Base-by-base conservation (phyloP, 2,797 vertebrate genomes). In the Sebastes iracundus region DNA sequence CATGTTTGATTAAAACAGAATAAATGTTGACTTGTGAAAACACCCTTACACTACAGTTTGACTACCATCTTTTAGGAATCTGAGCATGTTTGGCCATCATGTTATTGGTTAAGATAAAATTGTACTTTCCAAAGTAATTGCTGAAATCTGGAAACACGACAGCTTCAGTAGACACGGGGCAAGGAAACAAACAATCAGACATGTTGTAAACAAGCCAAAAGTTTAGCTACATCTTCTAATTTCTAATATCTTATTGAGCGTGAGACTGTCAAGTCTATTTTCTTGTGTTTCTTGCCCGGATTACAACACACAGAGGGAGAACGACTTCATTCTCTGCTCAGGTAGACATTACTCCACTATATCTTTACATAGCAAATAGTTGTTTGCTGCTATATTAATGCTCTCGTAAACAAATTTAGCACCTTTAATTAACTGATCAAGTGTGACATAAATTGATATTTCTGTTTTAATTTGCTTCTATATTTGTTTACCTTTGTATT, bases 181-280 rank as follows among this genome's bases (percentile, higher is more conserved):
- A 12, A 25, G 2, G 23, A 62, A 77, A 58, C 23, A 74, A n/a
- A 23, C 33, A 59, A 46, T 42, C 68, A 42, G 35, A 72, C 70
- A 42, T 42, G 38, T 46, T 46, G 12, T 46, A 30, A 30, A 38
- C 35, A 16, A 49, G 38, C 27, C 35, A 60, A 32, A 22, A 2
- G 23, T 1, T 56, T 27, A 7, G 42, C 16, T 46, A 46, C 42
- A 18, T 7, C 0, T 46, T 46, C 5, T 30, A 53, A 42, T 22
- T 18, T 23, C 0, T 20, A 30, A 35, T 62, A 6, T 12, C 2
- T 28, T 28, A 55, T 20, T 55, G 27, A 16, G 0, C 4, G 25
- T 0, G n/a, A n/a, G n/a, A 53, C 12, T 8, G n/a, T 38, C n/a
- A 35, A 38, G 8, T 62, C 4, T 75, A 23, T 14, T 16, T 16